A percentile compares a stretch with the other conserved stretches of the same genome.
Conservation (phyloP, 1,140 invertebrate genomes). For the Aporrectodea caliginosa region DNA sequence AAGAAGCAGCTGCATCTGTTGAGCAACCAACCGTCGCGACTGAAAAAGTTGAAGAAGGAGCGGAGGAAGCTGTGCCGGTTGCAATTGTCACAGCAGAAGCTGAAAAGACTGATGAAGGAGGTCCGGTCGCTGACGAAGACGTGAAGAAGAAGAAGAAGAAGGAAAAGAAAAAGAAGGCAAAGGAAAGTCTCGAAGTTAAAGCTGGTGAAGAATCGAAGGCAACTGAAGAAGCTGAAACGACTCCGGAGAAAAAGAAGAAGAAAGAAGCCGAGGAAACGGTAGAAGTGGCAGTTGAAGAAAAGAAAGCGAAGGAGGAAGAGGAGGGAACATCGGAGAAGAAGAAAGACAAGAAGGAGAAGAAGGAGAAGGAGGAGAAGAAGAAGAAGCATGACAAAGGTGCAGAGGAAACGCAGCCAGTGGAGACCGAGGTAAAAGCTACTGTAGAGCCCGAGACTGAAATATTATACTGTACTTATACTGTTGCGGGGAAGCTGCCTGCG, state of each 20-base stretch:
- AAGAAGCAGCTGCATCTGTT: not conserved
- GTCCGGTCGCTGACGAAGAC: not conserved
- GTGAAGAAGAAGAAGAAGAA: not conserved
- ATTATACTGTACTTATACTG: no score
- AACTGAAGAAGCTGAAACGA: not conserved
- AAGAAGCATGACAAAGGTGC: not conserved
- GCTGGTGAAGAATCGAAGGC: not conserved
- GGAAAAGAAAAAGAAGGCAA: not conserved
- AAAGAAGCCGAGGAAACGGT: not conserved
- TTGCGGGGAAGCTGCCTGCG: no score
- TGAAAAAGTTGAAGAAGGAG: not conserved
- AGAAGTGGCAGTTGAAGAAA: not conserved
- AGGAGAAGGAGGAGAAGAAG: not conserved
- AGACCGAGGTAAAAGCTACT: not conserved
- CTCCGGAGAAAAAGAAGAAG: not conserved
- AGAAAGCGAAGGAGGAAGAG: not conserved
- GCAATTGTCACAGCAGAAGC: no score
- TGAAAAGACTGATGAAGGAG: not conserved
- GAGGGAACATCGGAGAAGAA: not conserved
- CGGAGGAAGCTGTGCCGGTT: no score
- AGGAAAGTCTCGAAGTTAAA: not conserved
- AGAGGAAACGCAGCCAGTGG: not conserved
- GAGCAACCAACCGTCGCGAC: no score
- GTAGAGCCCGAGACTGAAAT: no score
- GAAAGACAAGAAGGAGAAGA: not conserved